Evolutionary conservation across 1,140 invertebrate genomes (phyloP), one percentile per base, ranked within the genome.

Genomic region (Diorhabda carinulata): DNA sequence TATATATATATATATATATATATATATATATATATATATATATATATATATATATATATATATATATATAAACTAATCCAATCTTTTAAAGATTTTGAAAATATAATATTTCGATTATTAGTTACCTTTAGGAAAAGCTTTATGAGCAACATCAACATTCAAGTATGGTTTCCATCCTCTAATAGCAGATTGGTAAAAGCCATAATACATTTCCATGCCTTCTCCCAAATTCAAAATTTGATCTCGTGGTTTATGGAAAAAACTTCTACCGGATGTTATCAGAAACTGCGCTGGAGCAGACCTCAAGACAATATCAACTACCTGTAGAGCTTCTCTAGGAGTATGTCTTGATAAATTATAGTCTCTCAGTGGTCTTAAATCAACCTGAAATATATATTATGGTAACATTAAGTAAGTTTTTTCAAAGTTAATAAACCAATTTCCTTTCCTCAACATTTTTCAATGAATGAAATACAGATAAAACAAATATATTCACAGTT

Each of bases 261-360:
- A 83, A 4, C 81, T 83, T 41, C 82, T 74, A 8, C 83, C 83
- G 2, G 78, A 78, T n/a, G 61, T 63, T n/a, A 81, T 78, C 68
- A 82, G 84, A 3, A 70, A 73, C 43, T 80, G 74, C 5, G 84
- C 64, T 42, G 83, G 84, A 8, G 80, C 86, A 72, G 90, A 87
- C 64, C 89, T 84, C 70, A 97, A 84, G 57, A 96, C 89, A 2
- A 97, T 87, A 80, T 97, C 94, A 2, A 97, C 78, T 61, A 89
- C 92, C 81, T 92, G 91, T 7, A 93, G 79, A 2, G 86, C 85
- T 52, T 89, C 87, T 76, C 88, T 87, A 3, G 93, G 90, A 43
- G 77, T 72, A 2, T 40, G 8, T 60, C 10, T 71, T 7, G 58
- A 41, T 25, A 70, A 43, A 40, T 65, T n/a, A 7, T 6, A 71